These are phyloP conservation scores for Chionis minor DNA, from an alignment of 2,113 vertebrate species.

Conservation along the genomic window DNA sequence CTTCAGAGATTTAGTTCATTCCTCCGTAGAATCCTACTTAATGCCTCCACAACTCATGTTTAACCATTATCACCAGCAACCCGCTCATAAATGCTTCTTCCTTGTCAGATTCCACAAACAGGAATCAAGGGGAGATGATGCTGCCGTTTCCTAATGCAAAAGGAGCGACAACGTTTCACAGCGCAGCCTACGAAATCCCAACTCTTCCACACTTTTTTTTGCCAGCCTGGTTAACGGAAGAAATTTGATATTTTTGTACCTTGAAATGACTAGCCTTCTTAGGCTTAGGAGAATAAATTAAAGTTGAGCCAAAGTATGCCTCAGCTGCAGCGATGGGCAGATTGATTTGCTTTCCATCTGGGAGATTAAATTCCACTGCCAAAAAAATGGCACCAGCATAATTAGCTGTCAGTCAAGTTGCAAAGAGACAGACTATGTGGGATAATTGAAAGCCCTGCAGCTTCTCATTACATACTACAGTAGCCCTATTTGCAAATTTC, in stretches of 20 bases:
- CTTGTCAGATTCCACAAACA: background rate
- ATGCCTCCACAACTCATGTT: slow-evolving; percentile 68
- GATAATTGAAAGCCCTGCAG: slow-evolving; percentile 80
- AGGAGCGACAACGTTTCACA: background rate
- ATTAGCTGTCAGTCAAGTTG: slow-evolving; percentile 85
- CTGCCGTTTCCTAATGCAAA: slow-evolving; percentile 15
- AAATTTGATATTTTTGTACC: slow-evolving; percentile 84
- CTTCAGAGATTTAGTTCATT: slow-evolving; percentile 46
- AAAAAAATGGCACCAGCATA: slow-evolving; percentile 80
- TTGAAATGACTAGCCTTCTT: slow-evolving; percentile 80
- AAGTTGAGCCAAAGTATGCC: slow-evolving; percentile 81
- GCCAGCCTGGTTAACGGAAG: slow-evolving; percentile 73
- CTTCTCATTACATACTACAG: slow-evolving; percentile 73
- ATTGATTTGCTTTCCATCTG: slow-evolving; percentile 94
- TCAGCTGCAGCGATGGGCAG: slow-evolving; percentile 86
- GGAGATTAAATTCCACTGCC: slow-evolving; percentile 86
- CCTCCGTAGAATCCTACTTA: slow-evolving; percentile 58
- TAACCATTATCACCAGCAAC: slow-evolving; percentile 60
- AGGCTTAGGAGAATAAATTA: slow-evolving; percentile 94
- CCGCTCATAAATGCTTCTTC: slow-evolving; percentile 3
- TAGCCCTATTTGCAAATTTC: slow-evolving; percentile 68
- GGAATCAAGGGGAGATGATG: slow-evolving; percentile 60
- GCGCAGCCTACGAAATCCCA: slow-evolving; percentile 26
- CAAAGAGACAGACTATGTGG: slow-evolving; percentile 55
- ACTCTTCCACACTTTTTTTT: slow-evolving; percentile 4